Evolutionary conservation across 2,888 invertebrate species (phyloP).

Genomic region (Heliothis peltigera): DNA sequence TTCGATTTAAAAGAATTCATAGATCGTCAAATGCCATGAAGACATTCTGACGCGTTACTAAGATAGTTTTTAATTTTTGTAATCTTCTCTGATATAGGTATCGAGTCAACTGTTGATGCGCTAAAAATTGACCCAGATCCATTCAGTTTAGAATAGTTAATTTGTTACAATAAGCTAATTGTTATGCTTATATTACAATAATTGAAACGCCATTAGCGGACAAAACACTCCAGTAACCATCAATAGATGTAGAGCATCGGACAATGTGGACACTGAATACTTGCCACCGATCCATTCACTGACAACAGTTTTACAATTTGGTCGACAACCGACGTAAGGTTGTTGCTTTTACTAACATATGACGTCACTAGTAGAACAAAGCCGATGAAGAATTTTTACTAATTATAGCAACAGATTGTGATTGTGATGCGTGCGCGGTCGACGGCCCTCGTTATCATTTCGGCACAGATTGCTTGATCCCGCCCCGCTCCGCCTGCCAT

Average conservation of each 20-base stretch:
- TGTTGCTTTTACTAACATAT: constrained; percentile 45
- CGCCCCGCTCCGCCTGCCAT: constrained; percentile 64
- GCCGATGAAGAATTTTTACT: constrained; percentile 63
- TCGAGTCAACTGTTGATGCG: not conserved
- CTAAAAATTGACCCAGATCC: not conserved
- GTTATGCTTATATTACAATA: constrained; percentile 9
- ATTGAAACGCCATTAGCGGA: constrained; percentile 12
- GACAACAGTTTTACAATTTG: constrained; percentile 20
- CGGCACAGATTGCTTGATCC: constrained; percentile 88
- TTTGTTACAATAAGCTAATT: constrained; percentile 6
- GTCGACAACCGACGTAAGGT: constrained; percentile 43
- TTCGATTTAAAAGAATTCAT: not conserved
- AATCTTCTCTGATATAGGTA: not conserved
- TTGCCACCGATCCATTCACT: constrained; percentile 23
- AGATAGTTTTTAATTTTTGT: too few relatives aligned
- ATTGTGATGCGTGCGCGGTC: constrained; percentile 72
- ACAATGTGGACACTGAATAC: constrained; percentile 21
- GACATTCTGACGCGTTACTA: not conserved
- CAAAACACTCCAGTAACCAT: constrained; percentile 12
- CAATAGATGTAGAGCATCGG: constrained; percentile 27
- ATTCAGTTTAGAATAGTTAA: not conserved
- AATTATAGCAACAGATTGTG: constrained; percentile 66
- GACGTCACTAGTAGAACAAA: constrained; percentile 57
- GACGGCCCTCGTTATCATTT: constrained; percentile 87
- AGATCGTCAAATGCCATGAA: not conserved